Conservation (phyloP, 30 jellyfish, hydroid and myxozoan genomes). For the Haliclystus octoradiatus region DNA sequence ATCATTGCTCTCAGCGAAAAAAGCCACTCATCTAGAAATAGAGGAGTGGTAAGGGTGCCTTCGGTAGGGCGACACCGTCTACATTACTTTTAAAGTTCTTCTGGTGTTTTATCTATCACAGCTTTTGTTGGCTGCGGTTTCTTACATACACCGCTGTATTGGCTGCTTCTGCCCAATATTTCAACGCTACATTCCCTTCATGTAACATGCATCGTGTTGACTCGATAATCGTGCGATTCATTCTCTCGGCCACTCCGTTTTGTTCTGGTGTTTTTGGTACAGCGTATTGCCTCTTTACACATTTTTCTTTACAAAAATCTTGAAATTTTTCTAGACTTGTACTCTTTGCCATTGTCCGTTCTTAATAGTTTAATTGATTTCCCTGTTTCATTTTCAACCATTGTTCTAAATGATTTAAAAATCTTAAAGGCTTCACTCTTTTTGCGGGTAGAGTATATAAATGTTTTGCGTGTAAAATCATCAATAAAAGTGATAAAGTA, state of each 20-base stretch:
- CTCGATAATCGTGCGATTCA: constrained; percentile 37
- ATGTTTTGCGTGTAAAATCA: too few species aligned
- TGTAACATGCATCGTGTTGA: constrained; percentile 25
- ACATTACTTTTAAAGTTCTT: constrained; percentile 19
- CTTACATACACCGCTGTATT: too few species aligned
- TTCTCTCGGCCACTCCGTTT: constrained; percentile 56
- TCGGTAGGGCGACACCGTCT: constrained; percentile 26
- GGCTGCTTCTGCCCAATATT: too few species aligned
- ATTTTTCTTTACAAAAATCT: constrained; percentile 18
- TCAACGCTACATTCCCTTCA: constrained; percentile 18
- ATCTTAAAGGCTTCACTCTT: too few species aligned
- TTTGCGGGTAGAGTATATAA: too few species aligned
- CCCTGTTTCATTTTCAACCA: too few species aligned
- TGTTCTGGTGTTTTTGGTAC: constrained; percentile 39
- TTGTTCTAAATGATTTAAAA: too few species aligned
- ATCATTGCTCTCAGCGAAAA: too few species aligned
- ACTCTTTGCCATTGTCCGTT: constrained; percentile 56
- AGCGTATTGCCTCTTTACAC: constrained; percentile 17
- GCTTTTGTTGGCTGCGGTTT: constrained; percentile 27
- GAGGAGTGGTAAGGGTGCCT: too few species aligned
- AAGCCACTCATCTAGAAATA: too few species aligned
- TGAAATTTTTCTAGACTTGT: constrained; percentile 14
- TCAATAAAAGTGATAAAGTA: too few species aligned
- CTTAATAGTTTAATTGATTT: constrained; percentile 2
- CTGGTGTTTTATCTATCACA: constrained; percentile 24